Conservation (phyloP, 2,888 invertebrate species). For the Mylabris sibirica region DNA sequence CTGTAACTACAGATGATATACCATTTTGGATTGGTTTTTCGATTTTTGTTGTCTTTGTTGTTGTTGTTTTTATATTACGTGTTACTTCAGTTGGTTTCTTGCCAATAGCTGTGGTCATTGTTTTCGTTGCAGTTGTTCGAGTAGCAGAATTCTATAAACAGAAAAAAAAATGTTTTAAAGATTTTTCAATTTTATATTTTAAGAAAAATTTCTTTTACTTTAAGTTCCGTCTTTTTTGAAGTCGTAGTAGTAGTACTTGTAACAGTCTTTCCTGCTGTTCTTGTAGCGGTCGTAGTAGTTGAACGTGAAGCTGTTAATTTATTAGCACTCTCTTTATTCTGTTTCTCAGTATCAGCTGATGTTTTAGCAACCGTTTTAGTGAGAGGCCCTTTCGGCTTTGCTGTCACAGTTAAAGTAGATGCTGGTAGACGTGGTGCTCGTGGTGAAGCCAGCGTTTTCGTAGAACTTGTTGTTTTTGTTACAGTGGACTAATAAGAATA, state of each 20-base stretch:
- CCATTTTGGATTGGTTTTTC: constrained; percentile 55
- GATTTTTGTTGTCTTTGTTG: constrained; percentile 39
- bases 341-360: constrained; percentile 63
- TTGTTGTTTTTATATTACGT: constrained; percentile 39
- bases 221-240: constrained; percentile 51
- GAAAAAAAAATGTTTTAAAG: constrained; percentile 18
- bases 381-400: constrained; percentile 47
- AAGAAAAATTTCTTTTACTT: constrained; percentile 51
- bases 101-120: constrained; percentile 49
- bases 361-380: constrained; percentile 46
- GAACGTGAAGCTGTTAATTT: constrained; percentile 63
- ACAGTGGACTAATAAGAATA: constrained; percentile 18
- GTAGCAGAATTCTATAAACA: constrained; percentile 37
- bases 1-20: constrained; percentile 44
- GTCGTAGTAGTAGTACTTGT: constrained; percentile 48
- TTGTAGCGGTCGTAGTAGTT: constrained; percentile 44
- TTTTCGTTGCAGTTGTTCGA: constrained; percentile 52
- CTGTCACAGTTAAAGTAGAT: constrained; percentile 39
- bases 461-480: constrained; percentile 32
- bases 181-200: constrained; percentile 2
- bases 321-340: constrained; percentile 74
- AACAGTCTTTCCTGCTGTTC: constrained; percentile 41
- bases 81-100: constrained; percentile 49
- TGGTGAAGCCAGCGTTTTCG: constrained; percentile 36
- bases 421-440: constrained; percentile 32